Evolutionary conservation across 2,888 invertebrate species (phyloP), one percentile per base, ranked within the genome.

Genomic region (Melanchra persicariae): DNA sequence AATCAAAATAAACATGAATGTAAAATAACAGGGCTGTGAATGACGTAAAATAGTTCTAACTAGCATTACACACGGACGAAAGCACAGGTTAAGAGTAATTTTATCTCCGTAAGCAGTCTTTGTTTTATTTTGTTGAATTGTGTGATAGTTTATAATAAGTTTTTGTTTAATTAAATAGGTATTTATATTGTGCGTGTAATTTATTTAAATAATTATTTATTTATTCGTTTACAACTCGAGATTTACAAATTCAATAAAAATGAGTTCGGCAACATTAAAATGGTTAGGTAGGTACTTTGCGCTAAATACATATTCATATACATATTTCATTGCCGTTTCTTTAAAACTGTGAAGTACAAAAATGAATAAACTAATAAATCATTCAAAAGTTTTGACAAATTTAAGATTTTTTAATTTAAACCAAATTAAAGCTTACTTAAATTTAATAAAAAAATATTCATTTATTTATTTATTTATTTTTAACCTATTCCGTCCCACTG

Each of bases 101-200:
- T 49, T 34, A 19, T n/a, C 43, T 49, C 19, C 2, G 22, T 40
- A 49, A 64, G 17, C 30, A 12, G 7, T 19, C 17, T 37, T 52
- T 43, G 15, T 62, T 55, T 40, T 54, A 26, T 45, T 51, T 67
- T 52, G 22, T 66, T 76, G 5, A 34, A n/a, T 58, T 51, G 22
- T 37, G 15, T 52, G 26, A 10, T 51, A 75, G 68, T 76, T n/a
- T n/a, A n/a, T 30, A 37, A 45, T 67, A 73, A 45, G 76, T 74
- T 43, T 43, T 5, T 30, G 1, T 51, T 57, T 22, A 57, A 37
- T 66, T 45, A 22, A 24, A 75, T n/a, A n/a, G n/a, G n/a, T n/a
- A 66, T 75, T 43, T 66, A 51, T 37, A 75, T 43, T 57, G 43
- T 47, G 30, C 30, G n/a, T n/a, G n/a, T n/a, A n/a, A n/a, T n/a